phyloP scores from a whole-genome alignment of 1,140 invertebrate species.

The Bombus sylvicola region DNA sequence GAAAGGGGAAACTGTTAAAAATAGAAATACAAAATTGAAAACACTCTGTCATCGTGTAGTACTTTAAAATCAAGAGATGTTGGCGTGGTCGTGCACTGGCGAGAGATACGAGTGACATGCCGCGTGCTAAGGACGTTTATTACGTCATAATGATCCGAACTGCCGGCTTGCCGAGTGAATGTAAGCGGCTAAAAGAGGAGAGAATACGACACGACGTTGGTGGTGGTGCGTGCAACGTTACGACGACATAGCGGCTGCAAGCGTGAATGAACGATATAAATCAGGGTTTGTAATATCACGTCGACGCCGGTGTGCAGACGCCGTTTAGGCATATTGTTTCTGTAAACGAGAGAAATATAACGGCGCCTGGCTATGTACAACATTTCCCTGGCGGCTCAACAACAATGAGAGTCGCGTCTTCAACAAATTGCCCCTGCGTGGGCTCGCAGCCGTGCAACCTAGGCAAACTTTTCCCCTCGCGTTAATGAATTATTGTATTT shows the following conservation, averaged over 20 bases:
- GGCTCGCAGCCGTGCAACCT: too few relatives aligned
- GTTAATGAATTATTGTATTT: background rate
- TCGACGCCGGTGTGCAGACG: conserved; percentile 30
- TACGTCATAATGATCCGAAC: conserved; percentile 59
- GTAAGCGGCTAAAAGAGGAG: conserved; percentile 18
- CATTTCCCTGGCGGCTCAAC: background rate
- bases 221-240: conserved; percentile 3
- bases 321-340: conserved; percentile 59
- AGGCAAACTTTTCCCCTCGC: background rate
- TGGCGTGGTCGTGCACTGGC: background rate
- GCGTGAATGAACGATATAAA: conserved; percentile 63
- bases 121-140: conserved; percentile 49
- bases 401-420: conserved; percentile 5
- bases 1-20: background rate
- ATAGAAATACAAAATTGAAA: background rate
- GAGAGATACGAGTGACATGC: background rate
- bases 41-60: background rate
- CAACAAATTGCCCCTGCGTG: background rate
- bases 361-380: background rate
- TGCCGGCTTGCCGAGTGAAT: conserved; percentile 34
- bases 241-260: background rate
- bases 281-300: conserved; percentile 66
- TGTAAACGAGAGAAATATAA: conserved; percentile 49
- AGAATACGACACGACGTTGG: background rate
- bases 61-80: background rate